phyloP scores from a whole-genome alignment of 1,140 invertebrate genomes.

The Drosophila sp. region DNA sequence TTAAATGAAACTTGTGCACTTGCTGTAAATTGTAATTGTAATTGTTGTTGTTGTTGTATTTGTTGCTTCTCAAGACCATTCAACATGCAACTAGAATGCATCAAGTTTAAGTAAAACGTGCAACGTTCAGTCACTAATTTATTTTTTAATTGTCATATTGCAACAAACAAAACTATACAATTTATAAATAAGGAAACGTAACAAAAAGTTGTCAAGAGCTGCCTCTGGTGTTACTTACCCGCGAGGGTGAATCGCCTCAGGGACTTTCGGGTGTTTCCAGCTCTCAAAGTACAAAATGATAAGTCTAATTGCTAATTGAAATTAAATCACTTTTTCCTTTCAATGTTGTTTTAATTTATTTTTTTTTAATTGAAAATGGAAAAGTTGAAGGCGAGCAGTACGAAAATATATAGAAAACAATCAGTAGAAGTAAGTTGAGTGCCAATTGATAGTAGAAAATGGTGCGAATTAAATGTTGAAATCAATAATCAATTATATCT shows the following conservation, averaged over 20 bases:
- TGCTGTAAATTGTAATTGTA: slow-evolving; percentile 80
- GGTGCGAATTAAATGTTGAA: slow-evolving; percentile 57
- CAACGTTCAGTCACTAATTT: slow-evolving; percentile 42
- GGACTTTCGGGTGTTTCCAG: slow-evolving; percentile 9
- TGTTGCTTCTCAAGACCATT: slow-evolving; percentile 36
- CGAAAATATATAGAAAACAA: slow-evolving; percentile 42
- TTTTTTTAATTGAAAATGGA: background rate
- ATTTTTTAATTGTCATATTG: background rate
- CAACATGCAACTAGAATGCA: slow-evolving; percentile 61
- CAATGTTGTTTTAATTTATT: too few relatives aligned
- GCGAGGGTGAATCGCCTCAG: background rate
- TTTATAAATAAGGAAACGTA: background rate
- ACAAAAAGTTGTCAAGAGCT: slow-evolving; percentile 13
- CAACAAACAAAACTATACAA: slow-evolving; percentile 16
- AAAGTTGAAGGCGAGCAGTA: slow-evolving; percentile 63
- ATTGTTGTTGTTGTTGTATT: too few relatives aligned
- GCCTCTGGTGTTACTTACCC: slow-evolving; percentile 36
- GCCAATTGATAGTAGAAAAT: slow-evolving; percentile 24
- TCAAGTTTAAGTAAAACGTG: slow-evolving; percentile 68
- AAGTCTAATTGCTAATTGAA: slow-evolving; percentile 30
- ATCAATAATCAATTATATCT: slow-evolving; percentile 50
- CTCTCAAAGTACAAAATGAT: slow-evolving; percentile 39
- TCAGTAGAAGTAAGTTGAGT: slow-evolving; percentile 44
- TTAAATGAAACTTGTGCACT: slow-evolving; percentile 28
- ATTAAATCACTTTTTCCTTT: slow-evolving; percentile 15